Percentiles rank a stretch among this genome's conserved stretches.
Evolutionary conservation across 1,140 invertebrate species (phyloP).

Genomic region (Pogonomyrmex barbatus): DNA sequence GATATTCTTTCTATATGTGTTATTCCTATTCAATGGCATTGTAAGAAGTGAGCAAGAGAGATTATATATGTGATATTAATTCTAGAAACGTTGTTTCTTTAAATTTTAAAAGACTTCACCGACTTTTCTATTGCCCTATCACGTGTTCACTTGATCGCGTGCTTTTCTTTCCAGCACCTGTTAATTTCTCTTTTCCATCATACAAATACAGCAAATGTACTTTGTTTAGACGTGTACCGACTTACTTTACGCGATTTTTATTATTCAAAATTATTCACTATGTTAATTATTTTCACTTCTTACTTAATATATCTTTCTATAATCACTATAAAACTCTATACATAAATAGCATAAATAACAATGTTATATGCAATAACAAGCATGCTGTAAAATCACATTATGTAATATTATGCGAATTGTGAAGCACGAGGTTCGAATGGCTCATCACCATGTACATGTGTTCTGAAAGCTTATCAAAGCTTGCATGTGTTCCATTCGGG

Average conservation of each 20-base stretch:
- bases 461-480: constrained; percentile 84
- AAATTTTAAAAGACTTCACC: not conserved
- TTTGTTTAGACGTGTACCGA: not conserved
- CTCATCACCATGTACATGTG: constrained; percentile 75
- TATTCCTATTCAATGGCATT: constrained; percentile 6
- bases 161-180: constrained; percentile 9
- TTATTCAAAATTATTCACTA: not conserved
- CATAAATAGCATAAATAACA: constrained; percentile 39
- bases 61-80: not conserved
- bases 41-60: not conserved
- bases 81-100: constrained; percentile 8
- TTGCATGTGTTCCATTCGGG: constrained; percentile 83
- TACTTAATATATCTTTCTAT: not conserved
- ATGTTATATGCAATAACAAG: constrained; percentile 26
- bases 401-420: constrained; percentile 80
- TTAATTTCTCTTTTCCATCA: not conserved
- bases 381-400: constrained; percentile 76
- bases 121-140: constrained; percentile 21
- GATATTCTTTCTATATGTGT: not conserved
- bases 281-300: constrained; percentile 2
- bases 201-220: not conserved
- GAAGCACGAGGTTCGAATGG: constrained; percentile 76
- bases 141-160: not conserved
- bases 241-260: not conserved
- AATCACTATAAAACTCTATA: not conserved